Base-by-base conservation (phyloP, 2,797 vertebrate genomes). In the Chloroceryle inda region DNA sequence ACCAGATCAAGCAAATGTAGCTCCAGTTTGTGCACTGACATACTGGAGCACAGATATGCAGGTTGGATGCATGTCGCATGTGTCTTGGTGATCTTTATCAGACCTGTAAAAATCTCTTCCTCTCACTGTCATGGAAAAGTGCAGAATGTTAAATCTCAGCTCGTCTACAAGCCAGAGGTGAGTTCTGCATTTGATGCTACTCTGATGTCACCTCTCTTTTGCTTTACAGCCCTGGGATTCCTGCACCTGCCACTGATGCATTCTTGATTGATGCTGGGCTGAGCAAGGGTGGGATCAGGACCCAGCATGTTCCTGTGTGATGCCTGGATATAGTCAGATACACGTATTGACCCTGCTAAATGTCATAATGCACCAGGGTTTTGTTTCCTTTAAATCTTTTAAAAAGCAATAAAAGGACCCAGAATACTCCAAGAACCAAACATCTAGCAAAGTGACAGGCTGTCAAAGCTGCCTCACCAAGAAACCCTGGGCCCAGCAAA, bases 401-500 rank as follows among this genome's bases (percentile, higher is more conserved):
- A 91, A 92, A 96, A 97, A 97, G 96, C 95, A 97, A 97, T 97
- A 95, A 96, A 94, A 88, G 79, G 53, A 61, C 80, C 75, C 83
- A 66, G 85, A 96, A 92, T 33, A 64, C 89, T 29, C 16, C 8
- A 29, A 93, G 88, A 69, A 17, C 91, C 95, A 74, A 95, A 40
- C 90, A 94, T 94, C 95, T 89, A 94, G 88, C 90, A 84, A 92
- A 88, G 91, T 96, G 97, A 97, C 93, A 96, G 94, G 75, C 85
- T 92, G 96, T 97, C 97, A 98, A 94, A 96, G 82, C 92, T 56
- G 74, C 91, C 92, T 92, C n/a, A 61, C 95, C 59, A 5, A 93
- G 94, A 97, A 97, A 96, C 77, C 92, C 96, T 91, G 92, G 96
- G 86, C 95, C 97, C 89, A 97, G 97, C 97, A 97, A 67, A 96